phyloP scores from a whole-genome alignment of 2,113 vertebrate genomes.

The Nerophis lumbriciformis region DNA sequence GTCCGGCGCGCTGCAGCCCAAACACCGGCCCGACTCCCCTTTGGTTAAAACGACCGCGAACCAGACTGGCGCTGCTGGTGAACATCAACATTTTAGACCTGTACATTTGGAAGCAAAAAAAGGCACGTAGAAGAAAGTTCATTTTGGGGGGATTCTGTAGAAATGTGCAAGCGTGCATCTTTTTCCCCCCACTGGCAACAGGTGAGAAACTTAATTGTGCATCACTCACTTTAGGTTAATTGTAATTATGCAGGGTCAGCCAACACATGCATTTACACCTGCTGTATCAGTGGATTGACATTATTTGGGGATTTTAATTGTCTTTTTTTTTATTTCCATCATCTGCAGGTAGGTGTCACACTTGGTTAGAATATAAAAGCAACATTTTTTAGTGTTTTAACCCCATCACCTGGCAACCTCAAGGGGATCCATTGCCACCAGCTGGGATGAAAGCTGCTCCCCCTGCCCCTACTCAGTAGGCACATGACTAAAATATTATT shows the following conservation, averaged over 20 bases:
- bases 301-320: conserved; percentile 12
- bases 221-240: conserved; percentile 74
- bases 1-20: conserved; percentile 70
- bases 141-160: background rate
- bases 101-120: conserved; percentile 88
- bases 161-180: conserved; percentile 3
- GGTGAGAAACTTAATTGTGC: background rate
- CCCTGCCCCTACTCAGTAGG: conserved; percentile 56
- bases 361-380: conserved; percentile 90
- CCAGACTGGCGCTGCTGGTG: conserved; percentile 66
- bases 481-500: conserved; percentile 31
- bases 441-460: conserved; percentile 69
- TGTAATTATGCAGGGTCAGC: conserved; percentile 54
- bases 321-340: conserved; percentile 76
- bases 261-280: conserved; percentile 35
- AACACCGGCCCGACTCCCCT: conserved; percentile 80
- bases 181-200: background rate
- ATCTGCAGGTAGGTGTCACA: conserved; percentile 99
- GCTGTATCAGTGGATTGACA: conserved; percentile 30
- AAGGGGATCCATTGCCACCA: conserved; percentile 83
- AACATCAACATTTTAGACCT: conserved; percentile 76
- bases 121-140: conserved; percentile 78
- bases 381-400: conserved; percentile 76
- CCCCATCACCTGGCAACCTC: conserved; percentile 71
- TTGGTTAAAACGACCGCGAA: conserved; percentile 79